Evolutionary conservation across 2,888 invertebrate genomes (phyloP).

Genomic region (Pristionchus mayeri): DNA sequence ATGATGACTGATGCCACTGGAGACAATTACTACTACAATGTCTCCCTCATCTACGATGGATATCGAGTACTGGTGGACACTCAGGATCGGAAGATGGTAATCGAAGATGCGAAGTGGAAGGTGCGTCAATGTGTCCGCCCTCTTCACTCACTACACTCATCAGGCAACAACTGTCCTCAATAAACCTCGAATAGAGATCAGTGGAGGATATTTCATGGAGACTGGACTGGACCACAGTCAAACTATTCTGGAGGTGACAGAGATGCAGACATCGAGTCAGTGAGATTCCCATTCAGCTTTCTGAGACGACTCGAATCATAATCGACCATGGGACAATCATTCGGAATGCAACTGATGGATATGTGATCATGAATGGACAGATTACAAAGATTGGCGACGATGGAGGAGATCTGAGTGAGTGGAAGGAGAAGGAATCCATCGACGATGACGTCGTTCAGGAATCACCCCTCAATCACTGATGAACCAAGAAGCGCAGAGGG

Average conservation of each 20-base stretch:
- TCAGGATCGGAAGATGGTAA: neutral
- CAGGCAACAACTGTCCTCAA: neutral
- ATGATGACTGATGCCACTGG: neutral
- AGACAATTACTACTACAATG: neutral
- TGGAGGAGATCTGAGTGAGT: slow-evolving; percentile 47
- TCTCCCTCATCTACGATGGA: slow-evolving; percentile 42
- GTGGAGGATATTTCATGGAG: slow-evolving; percentile 12
- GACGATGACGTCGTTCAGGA: neutral
- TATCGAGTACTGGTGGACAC: neutral
- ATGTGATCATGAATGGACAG: slow-evolving; percentile 59
- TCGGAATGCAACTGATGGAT: slow-evolving; percentile 61
- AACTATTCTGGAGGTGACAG: slow-evolving; percentile 49
- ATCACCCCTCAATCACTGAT: slow-evolving; percentile 58
- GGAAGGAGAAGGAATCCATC: neutral
- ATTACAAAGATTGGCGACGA: slow-evolving; percentile 59
- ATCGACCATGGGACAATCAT: slow-evolving; percentile 58
- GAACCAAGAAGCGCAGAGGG: slow-evolving; percentile 59
- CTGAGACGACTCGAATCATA: neutral
- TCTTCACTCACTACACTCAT: neutral
- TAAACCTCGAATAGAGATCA: neutral
- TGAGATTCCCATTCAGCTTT: neutral
- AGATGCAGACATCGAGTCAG: neutral
- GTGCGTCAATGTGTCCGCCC: neutral
- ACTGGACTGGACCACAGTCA: slow-evolving; percentile 42
- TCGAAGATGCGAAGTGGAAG: slow-evolving; percentile 47